Conservation (phyloP, 2,113 vertebrate species). For the Sinocyclocheilus maitianheensis region DNA sequence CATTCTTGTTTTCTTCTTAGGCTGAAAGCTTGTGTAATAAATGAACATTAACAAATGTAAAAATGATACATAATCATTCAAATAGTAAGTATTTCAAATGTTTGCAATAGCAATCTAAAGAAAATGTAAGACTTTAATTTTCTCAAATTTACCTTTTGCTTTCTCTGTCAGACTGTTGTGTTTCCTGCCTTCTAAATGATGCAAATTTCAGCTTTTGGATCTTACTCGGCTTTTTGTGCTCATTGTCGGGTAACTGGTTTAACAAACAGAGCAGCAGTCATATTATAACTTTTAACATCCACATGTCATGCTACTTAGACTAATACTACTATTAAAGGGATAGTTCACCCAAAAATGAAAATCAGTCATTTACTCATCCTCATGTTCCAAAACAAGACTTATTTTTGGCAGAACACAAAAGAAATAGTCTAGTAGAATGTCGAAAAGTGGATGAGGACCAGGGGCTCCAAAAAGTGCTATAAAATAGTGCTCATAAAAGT, state of each 20-base stretch:
- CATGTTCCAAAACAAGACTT: neutral
- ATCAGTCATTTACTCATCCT: neutral
- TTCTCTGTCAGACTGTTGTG: neutral
- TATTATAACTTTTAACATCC: neutral
- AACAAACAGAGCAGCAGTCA: neutral
- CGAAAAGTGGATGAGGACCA: neutral
- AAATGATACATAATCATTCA: neutral
- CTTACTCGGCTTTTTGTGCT: slow-evolving; percentile 4
- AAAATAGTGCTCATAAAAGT: neutral
- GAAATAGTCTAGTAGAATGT: too few relatives aligned
- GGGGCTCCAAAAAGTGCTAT: neutral
- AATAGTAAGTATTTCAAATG: neutral
- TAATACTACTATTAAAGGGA: neutral
- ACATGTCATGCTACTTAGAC: neutral
- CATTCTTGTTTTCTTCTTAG: slow-evolving; percentile 60
- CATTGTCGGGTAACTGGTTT: neutral
- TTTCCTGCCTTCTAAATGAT: slow-evolving; percentile 38
- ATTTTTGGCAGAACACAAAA: neutral
- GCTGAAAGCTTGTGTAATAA: slow-evolving; percentile 54
- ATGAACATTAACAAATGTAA: neutral
- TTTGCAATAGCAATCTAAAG: too few relatives aligned
- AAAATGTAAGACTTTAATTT: neutral
- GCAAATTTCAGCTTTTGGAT: slow-evolving; percentile 29
- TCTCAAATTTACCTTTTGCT: slow-evolving; percentile 20
- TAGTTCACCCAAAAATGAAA: too few relatives aligned